These are phyloP conservation scores for Excalfactoria chinensis DNA, from an alignment of 2,113 vertebrate species.

Conservation along the genomic window DNA sequence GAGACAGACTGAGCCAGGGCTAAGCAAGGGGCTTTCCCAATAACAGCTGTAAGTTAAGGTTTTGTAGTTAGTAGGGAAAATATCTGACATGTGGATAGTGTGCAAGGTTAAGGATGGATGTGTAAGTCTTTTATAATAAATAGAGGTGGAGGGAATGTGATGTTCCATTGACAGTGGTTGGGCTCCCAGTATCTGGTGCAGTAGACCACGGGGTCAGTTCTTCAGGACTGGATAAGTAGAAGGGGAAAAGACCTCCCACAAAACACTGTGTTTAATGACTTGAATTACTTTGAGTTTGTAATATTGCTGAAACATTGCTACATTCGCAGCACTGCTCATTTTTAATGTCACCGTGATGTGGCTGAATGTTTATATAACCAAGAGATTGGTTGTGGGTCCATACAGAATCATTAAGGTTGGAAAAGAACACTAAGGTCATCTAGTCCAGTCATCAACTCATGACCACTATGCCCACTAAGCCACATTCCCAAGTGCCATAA, in stretches of 20 bases:
- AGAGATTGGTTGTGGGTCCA: not conserved
- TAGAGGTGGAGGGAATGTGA: not conserved
- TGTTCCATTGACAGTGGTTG: not conserved
- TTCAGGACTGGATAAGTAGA: not conserved
- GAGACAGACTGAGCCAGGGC: not conserved
- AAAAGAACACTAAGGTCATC: too few species aligned
- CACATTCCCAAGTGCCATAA: too few species aligned
- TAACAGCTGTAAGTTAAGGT: not conserved
- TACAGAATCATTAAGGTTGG: too few species aligned
- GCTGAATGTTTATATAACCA: not conserved
- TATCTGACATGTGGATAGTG: fast-evolving
- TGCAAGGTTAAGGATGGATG: not conserved
- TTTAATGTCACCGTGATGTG: not conserved
- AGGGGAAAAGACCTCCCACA: not conserved
- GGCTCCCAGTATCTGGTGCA: fast-evolving
- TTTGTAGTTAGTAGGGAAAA: not conserved
- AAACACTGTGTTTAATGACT: not conserved
- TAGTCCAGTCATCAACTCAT: too few species aligned
- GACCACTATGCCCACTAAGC: too few species aligned
- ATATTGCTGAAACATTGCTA: not conserved
- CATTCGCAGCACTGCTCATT: not conserved
- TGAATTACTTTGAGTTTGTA: not conserved
- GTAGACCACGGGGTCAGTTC: not conserved
- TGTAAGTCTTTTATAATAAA: not conserved
- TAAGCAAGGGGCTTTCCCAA: fast-evolving